Percentiles rank a stretch among this genome's conserved stretches.
Conservation (phyloP, 2,113 vertebrate genomes). For the Corythornis vintsioides region DNA sequence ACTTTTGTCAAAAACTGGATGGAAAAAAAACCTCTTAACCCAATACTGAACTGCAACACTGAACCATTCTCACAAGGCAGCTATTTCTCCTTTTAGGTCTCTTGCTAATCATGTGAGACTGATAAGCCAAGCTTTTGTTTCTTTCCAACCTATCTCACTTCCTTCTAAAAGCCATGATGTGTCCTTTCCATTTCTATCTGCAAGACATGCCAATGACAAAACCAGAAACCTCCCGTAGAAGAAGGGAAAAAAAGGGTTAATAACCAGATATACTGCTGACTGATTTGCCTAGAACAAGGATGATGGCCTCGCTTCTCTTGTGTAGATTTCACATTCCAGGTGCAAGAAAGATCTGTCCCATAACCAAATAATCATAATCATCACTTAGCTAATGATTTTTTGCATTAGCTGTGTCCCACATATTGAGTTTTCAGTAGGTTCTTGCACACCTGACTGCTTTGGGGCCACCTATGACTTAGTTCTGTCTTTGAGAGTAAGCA, state of each 20-base stretch:
- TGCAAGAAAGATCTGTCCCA: background rate
- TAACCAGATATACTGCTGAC: background rate
- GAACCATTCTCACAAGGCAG: background rate
- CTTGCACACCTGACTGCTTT: background rate
- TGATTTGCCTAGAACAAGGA: background rate
- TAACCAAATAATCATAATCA: background rate
- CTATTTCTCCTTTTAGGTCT: background rate
- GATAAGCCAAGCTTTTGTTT: background rate
- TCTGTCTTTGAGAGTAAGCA: background rate
- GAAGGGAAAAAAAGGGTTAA: background rate
- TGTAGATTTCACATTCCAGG: background rate
- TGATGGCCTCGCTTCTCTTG: background rate
- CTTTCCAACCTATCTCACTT: background rate
- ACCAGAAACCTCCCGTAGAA: background rate
- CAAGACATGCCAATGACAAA: background rate
- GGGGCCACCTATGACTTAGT: background rate
- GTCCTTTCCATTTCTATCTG: background rate
- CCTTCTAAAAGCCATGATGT: background rate
- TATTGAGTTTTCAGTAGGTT: background rate
- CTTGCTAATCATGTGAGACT: background rate
- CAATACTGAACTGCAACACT: background rate
- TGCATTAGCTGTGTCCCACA: background rate
- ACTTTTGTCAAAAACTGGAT: conserved; percentile 30
- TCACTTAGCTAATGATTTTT: background rate
- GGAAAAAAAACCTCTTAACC: background rate